Percentiles rank a stretch among this genome's conserved stretches.
Evolutionary conservation across 1,140 invertebrate genomes (phyloP).

Genomic region (Araneus ventricosus): DNA sequence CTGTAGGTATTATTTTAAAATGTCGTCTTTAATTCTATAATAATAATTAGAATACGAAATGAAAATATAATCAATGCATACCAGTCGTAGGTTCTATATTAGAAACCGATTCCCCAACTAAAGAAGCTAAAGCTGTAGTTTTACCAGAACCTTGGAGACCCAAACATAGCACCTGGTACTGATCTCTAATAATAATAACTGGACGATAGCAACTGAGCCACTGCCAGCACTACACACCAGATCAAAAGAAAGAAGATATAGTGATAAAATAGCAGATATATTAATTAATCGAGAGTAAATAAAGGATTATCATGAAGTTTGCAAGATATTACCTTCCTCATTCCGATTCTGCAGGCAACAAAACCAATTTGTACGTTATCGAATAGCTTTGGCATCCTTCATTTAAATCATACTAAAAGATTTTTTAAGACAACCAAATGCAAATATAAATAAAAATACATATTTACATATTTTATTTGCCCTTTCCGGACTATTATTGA

Average conservation of each 20-base stretch:
- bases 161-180: slow-evolving; percentile 79
- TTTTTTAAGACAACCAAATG: not conserved
- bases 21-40: no score
- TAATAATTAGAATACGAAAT: not conserved
- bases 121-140: slow-evolving; percentile 79
- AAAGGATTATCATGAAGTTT: not conserved
- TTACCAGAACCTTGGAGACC: slow-evolving; percentile 80
- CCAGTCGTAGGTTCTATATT: slow-evolving; percentile 79
- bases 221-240: slow-evolving; percentile 76
- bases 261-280: not conserved
- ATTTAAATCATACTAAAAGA: slow-evolving; percentile 19
- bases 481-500: slow-evolving; percentile 16
- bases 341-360: slow-evolving; percentile 74
- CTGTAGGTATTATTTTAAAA: no score
- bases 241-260: not conserved
- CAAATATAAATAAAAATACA: not conserved
- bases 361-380: slow-evolving; percentile 74
- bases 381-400: slow-evolving; percentile 72
- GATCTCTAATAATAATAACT: slow-evolving; percentile 75
- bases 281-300: not conserved
- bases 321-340: slow-evolving; percentile 68
- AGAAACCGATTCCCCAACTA: slow-evolving; percentile 79
- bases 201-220: slow-evolving; percentile 77
- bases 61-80: not conserved
- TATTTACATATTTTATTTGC: slow-evolving; percentile 41